Evolutionary conservation across 2,888 invertebrate species (phyloP).

Genomic region (Pycnomerus fuliginosus): DNA sequence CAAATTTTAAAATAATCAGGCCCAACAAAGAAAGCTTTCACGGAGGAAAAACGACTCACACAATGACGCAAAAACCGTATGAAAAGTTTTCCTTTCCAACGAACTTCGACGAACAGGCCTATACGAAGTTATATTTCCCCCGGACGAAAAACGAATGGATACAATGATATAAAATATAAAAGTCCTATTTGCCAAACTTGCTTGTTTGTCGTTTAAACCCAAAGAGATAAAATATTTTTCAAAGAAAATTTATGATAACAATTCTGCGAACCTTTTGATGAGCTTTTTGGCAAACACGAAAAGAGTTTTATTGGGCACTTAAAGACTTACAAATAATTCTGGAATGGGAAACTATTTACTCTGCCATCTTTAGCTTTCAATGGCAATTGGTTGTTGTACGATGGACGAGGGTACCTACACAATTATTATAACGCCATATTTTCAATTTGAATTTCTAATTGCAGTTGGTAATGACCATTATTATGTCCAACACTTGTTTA

Average conservation of each 20-base stretch:
- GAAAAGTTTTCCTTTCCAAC: no score
- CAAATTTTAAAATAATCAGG: not conserved
- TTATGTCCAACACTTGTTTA: no score
- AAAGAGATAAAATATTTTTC: conserved; percentile 4
- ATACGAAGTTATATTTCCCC: no score
- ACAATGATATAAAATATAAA: conserved; percentile 4
- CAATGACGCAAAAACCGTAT: not conserved
- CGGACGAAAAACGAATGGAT: conserved; percentile 1
- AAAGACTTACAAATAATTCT: no score
- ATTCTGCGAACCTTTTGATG: conserved; percentile 6
- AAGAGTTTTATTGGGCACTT: conserved; percentile 9
- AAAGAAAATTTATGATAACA: conserved; percentile 6
- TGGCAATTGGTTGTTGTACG: no score
- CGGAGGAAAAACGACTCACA: not conserved
- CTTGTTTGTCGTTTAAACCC: conserved; percentile 6
- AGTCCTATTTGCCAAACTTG: conserved; percentile 2
- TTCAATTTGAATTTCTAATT: no score
- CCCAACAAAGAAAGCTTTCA: not conserved
- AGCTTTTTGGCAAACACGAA: conserved; percentile 6
- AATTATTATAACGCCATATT: no score
- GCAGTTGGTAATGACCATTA: no score
- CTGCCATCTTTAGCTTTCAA: no score
- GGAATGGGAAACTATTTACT: no score
- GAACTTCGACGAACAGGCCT: not conserved
- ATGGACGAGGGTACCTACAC: no score